Conservation (phyloP, 2,888 invertebrate genomes). For the Agrochola lychnidis region DNA sequence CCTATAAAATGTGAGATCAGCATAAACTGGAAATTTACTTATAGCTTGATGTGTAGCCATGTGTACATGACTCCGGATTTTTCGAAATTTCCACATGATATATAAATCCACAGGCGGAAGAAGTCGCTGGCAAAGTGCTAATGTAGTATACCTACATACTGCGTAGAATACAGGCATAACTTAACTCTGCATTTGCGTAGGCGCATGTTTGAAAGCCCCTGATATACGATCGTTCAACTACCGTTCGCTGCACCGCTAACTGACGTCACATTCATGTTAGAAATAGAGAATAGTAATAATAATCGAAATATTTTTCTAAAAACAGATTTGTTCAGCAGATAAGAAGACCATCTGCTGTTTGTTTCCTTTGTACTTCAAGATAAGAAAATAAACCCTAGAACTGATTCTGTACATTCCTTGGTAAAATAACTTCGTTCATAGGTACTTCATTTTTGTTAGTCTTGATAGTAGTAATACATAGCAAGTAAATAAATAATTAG, state of each 20-base stretch:
- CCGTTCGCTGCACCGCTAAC: constrained; percentile 18
- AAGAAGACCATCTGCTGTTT: constrained; percentile 22
- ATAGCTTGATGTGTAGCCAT: too few relatives aligned
- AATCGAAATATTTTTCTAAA: constrained; percentile 13
- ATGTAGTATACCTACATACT: not conserved
- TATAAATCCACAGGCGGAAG: too few relatives aligned
- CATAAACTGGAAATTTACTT: too few relatives aligned
- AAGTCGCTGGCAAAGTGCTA: not conserved
- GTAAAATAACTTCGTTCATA: not conserved
- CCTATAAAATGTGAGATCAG: too few relatives aligned
- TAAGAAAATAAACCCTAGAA: constrained; percentile 41
- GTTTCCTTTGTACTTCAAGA: constrained; percentile 24
- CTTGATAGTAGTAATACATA: not conserved
- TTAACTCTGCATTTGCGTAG: constrained; percentile 32
- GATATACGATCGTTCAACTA: constrained; percentile 29
- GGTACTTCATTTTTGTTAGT: not conserved
- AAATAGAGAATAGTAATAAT: constrained; percentile 8
- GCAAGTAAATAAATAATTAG: too few relatives aligned
- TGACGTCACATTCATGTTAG: constrained; percentile 28
- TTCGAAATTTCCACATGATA: not conserved
- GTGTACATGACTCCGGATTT: too few relatives aligned
- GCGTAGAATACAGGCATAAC: constrained; percentile 4
- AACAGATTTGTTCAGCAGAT: not conserved
- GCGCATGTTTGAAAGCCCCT: constrained; percentile 38
- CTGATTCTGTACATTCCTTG: constrained; percentile 26